Base-by-base conservation (phyloP, 2,888 invertebrate species). In the Napeogenes inachia region DNA sequence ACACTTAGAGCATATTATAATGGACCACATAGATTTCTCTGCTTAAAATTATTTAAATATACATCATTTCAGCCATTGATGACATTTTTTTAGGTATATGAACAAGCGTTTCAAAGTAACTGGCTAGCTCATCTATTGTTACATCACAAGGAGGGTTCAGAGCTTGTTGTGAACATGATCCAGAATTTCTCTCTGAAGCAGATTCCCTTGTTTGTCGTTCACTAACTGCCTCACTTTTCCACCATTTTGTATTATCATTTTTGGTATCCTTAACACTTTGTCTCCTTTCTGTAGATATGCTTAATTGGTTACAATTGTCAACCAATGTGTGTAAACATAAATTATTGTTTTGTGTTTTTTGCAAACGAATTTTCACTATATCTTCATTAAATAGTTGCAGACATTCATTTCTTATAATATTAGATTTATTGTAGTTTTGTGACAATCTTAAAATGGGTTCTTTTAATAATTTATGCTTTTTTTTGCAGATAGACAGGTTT, bases 81-180 rank as follows among this genome's bases (percentile, higher is more conserved):
- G 98, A 98, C 98, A 98, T 98, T 85, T 98, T 98, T 88, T 97
- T 97, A 70, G 98, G 98, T 91, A 98, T 98, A 92, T 98, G 96
- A 71, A 98, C 96, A 89, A 96, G 94, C 68, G 97, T 96, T 88
- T 98, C 98, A 85, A 98, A 97, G 87, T 98, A 98, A 82, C 97
- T 95, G 66, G 98, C 98, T 74, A 98, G 91, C 89, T 98, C 98
- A 83, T 97, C 97, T 74, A 98, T 98, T 56, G 97, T 97, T 59
- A 97, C 94, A 91, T 98, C 98, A 86, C 95, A 94, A 2, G 94
- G 92, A 54, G 94, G 93, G 64, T 93, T 92, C 13, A 92, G 88
- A 4, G 95, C 95, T 81, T 97, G 95, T 73, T 95, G 95, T 0
- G 97, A 96, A 82, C 97, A 97, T 57, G 93, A 92, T 32, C 85